These are phyloP conservation scores for Drosophila serrata DNA, from an alignment of 1,140 invertebrate genomes.

Conservation along the genomic window DNA sequence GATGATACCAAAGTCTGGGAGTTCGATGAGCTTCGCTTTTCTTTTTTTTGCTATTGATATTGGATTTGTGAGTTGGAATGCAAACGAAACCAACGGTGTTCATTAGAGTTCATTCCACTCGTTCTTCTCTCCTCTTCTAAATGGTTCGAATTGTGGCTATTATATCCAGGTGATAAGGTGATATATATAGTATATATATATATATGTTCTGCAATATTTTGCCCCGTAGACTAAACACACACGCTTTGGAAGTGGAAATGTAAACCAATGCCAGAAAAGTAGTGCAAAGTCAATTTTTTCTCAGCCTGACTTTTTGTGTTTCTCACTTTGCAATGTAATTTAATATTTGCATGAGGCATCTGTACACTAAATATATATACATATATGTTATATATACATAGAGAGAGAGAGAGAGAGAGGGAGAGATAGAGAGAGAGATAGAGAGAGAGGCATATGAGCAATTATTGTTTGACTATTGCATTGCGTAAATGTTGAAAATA, in stretches of 20 bases:
- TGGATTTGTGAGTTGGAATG: conserved; percentile 1
- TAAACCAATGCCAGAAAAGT: conserved; percentile 18
- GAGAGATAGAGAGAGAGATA: not conserved
- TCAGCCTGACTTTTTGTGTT: conserved; percentile 25
- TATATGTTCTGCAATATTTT: conserved; percentile 10
- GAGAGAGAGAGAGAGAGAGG: conserved; percentile 10
- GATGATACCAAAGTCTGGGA: conserved; percentile 46
- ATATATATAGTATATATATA: not conserved
- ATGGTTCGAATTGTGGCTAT: not conserved
- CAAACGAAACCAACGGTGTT: conserved; percentile 8
- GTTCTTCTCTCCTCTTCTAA: no score
- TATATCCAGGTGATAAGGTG: not conserved
- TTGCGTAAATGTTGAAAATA: conserved; percentile 82
- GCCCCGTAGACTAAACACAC: conserved; percentile 67
- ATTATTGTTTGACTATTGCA: conserved; percentile 77
- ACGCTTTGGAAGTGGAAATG: conserved; percentile 6
- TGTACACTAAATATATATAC: conserved; percentile 16
- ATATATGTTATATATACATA: conserved; percentile 3
- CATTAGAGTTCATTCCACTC: conserved; percentile 25
- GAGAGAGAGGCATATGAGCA: conserved; percentile 30
- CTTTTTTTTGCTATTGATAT: conserved; percentile 16
- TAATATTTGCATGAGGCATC: conserved; percentile 67
- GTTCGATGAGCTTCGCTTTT: conserved; percentile 7
- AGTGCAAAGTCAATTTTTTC: conserved; percentile 39
- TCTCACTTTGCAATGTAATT: conserved; percentile 57